Base-by-base conservation (phyloP, 2,113 vertebrate species). In the Coptodon rendalli region DNA sequence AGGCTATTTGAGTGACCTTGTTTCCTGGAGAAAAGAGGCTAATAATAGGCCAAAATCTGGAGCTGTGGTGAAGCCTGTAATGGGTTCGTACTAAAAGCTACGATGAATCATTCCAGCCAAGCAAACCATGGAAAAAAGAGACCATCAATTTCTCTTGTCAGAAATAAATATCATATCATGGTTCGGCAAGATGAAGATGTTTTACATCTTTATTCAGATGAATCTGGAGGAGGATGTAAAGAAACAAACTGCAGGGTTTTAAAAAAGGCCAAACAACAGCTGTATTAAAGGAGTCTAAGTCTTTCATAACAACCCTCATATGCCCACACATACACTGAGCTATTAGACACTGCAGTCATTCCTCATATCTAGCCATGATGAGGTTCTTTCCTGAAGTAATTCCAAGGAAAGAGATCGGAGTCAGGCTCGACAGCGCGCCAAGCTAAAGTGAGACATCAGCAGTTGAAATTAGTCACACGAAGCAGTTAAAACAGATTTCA, bases 31-130 rank as follows among this genome's bases (percentile, higher is more conserved):
- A 94, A 93, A 95, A 89, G 82, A 45, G 84, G 86, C 92, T 96
- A 96, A 96, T 94, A 95, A 96, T 96, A 96, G 96, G 76, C 83
- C 87, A 89, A 93, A 93, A 95, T 94, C 91, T 94, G 89, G 95
- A 95, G 88, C 93, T 95, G 94, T 80, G 89, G 87, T 36, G 82
- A 85, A 81, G 91, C 83, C 91, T 89, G 93, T 93, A 87, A 91
- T 93, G 87, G 90, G 90, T 87, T 90, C 17, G 88, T 73, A 52
- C 83, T 91, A 94, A 94, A 92, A 91, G 84, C 91, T 85, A 78
- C 56, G 34, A 91, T 93, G 90, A 94, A 93, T 94, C 89, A 93
- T 85, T 87, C 68, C 68, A 80, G 57, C 78, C 43, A 73, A 66
- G 83, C 92, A 90, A 86, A 80, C 52, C 36, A 71, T 71, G 88